Conservation (phyloP, 2,888 invertebrate genomes). For the Andricus quercusramuli region DNA sequence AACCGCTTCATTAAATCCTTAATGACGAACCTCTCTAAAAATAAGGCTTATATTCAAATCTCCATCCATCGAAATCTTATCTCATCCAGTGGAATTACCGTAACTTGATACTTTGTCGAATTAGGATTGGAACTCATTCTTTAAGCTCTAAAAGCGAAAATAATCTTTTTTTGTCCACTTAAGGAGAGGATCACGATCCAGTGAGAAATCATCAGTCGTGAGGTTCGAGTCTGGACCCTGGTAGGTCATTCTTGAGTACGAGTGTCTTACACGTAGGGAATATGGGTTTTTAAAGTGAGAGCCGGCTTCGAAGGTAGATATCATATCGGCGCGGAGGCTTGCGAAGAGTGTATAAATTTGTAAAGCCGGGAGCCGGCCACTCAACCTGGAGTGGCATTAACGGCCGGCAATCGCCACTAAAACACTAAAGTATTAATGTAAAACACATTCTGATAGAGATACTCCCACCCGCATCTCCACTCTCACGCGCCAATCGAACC, state of each 20-base stretch:
- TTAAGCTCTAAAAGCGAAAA: background rate
- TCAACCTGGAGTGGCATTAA: conserved; percentile 75
- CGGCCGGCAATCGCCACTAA: conserved; percentile 76
- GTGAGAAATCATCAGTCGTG: conserved; percentile 5
- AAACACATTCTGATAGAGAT: conserved; percentile 78
- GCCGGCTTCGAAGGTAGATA: conserved; percentile 64
- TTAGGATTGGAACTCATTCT: background rate
- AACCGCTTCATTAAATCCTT: background rate
- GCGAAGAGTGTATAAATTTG: conserved; percentile 75
- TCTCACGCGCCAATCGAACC: conserved; percentile 51
- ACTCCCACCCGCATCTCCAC: conserved; percentile 62
- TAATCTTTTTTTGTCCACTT: background rate
- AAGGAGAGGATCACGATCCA: background rate
- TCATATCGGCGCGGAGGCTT: conserved; percentile 70
- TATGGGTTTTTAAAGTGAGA: conserved; percentile 28
- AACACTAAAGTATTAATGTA: conserved; percentile 78
- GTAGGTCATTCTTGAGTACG: conserved; percentile 5
- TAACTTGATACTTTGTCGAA: conserved; percentile 9
- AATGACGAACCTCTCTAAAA: background rate
- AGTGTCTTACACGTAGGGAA: conserved; percentile 15
- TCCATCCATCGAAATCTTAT: background rate
- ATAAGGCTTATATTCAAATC: background rate
- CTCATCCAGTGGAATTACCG: background rate
- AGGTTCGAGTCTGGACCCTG: background rate
- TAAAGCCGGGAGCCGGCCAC: conserved; percentile 74